Percentiles rank a stretch among this genome's conserved stretches.
phyloP scores from a whole-genome alignment of 2,888 invertebrate species.

The Spicauda simplicius region DNA sequence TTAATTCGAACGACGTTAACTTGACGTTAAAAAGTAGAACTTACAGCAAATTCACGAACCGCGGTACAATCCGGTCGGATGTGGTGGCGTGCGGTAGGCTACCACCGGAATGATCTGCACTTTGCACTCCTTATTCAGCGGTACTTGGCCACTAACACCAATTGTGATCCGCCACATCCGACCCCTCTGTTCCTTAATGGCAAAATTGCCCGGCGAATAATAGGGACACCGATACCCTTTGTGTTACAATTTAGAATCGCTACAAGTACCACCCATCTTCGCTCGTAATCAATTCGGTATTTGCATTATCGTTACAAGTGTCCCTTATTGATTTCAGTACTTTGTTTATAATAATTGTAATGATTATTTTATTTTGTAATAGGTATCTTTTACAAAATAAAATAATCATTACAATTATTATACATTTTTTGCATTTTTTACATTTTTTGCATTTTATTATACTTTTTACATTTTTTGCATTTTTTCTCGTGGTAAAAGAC shows the following conservation, averaged over 20 bases:
- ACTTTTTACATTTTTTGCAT: too few relatives aligned
- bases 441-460: too few relatives aligned
- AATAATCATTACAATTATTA: too few relatives aligned
- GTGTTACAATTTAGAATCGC: neutral
- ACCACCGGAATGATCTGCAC: constrained; percentile 1
- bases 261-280: neutral
- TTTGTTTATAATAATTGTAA: neutral
- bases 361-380: too few relatives aligned
- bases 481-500: too few relatives aligned
- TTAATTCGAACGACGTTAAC: too few relatives aligned
- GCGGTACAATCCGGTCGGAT: neutral
- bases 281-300: neutral
- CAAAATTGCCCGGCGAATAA: constrained; percentile 27
- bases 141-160: neutral
- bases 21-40: neutral
- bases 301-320: neutral
- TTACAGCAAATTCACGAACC: neutral
- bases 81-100: neutral
- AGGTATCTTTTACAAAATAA: too few relatives aligned
- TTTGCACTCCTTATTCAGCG: constrained; percentile 11
- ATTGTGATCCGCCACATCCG: constrained; percentile 23
- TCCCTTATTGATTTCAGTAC: neutral
- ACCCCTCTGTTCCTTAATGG: constrained; percentile 25
- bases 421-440: too few relatives aligned
- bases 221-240: constrained; percentile 23